These are phyloP conservation scores for Plagodis pulveraria DNA, from an alignment of 2,888 invertebrate species.

Conservation along the genomic window DNA sequence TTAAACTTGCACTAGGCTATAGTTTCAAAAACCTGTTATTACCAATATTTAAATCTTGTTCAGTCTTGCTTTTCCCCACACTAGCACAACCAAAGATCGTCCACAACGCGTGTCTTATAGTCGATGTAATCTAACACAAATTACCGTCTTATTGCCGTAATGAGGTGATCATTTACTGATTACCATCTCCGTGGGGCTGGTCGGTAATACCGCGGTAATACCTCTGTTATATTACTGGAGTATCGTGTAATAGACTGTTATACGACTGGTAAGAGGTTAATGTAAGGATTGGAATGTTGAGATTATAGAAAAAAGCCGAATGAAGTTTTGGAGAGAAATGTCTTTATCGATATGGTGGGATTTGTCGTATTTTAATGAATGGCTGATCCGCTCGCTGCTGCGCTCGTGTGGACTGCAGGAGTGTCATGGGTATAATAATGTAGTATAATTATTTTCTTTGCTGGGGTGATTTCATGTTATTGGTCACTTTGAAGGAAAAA, in stretches of 20 bases:
- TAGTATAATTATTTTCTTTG: too few relatives aligned
- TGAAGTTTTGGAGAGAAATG: background rate
- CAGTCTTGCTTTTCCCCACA: background rate
- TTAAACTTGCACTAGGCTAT: too few relatives aligned
- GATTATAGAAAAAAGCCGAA: background rate
- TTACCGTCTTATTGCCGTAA: constrained; percentile 8
- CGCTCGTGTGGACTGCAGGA: too few relatives aligned
- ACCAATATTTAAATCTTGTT: too few relatives aligned
- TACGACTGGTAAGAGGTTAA: background rate
- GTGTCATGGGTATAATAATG: too few relatives aligned
- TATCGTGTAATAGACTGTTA: constrained; percentile 2
- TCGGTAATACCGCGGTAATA: background rate
- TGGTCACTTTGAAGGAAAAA: too few relatives aligned
- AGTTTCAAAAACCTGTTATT: too few relatives aligned
- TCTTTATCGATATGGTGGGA: background rate
- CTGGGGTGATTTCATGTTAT: too few relatives aligned
- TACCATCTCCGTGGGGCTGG: background rate
- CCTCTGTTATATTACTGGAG: background rate
- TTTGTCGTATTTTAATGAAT: background rate
- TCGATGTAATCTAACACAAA: constrained; percentile 9
- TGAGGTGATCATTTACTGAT: constrained; percentile 21
- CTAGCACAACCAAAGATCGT: background rate
- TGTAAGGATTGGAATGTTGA: background rate
- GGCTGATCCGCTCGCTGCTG: background rate
- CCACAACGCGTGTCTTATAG: constrained; percentile 1